phyloP scores from a whole-genome alignment of 2,888 invertebrate species.

The Lamproptera curius region DNA sequence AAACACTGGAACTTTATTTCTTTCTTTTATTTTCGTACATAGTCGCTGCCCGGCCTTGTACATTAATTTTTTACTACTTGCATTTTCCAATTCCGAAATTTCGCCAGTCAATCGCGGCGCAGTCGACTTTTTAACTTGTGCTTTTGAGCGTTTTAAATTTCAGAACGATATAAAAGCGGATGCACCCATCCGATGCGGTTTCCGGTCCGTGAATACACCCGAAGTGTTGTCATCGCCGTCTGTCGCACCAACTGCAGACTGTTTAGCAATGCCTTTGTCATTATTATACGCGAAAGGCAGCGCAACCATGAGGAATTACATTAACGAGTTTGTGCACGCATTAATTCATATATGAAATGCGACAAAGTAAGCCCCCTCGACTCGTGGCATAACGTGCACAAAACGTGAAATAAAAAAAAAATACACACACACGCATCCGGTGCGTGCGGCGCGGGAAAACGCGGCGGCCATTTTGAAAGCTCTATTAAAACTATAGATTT shows the following conservation, averaged over 20 bases:
- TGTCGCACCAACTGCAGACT: neutral
- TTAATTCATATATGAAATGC: neutral
- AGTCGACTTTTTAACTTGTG: no score
- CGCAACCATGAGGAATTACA: neutral
- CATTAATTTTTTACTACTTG: no score
- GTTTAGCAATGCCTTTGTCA: neutral
- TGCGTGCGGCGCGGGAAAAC: neutral
- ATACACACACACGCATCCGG: neutral
- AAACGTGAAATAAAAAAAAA: neutral
- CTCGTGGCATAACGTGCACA: neutral
- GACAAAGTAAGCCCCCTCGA: neutral
- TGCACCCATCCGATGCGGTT: no score
- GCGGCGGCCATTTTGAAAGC: conserved; percentile 2
- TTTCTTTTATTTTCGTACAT: no score
- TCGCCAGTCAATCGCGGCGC: no score
- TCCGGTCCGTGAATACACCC: no score
- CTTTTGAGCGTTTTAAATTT: no score
- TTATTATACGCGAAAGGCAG: neutral
- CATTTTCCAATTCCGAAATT: no score
- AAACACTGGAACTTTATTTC: no score
- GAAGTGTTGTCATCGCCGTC: no score
- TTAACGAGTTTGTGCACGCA: neutral
- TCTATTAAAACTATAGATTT: conserved; percentile 17
- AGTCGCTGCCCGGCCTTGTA: no score
- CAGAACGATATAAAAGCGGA: no score